Base-by-base conservation (phyloP, 2,113 vertebrate species). In the Phylloscopus whistleri region DNA sequence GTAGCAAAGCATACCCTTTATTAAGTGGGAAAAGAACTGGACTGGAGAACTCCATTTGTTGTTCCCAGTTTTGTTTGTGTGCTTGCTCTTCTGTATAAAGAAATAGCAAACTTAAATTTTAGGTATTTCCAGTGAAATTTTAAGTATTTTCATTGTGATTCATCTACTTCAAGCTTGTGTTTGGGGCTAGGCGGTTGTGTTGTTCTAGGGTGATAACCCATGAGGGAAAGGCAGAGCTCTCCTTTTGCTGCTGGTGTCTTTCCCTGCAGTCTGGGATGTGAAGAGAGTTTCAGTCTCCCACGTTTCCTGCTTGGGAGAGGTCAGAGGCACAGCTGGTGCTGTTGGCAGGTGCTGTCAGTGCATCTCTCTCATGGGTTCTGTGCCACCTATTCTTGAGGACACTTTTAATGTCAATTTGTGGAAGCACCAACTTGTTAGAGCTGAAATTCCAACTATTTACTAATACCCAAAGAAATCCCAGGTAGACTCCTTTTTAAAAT, bases 1-100 rank as follows among this genome's bases (percentile, higher is more conserved):
- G 90, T 80, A 58, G 93, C 93, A 90, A 94, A 92, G 85, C 90
- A 46, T 52, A 35, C 48, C 56, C 76, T 87, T 88, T 87, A 87
- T 64, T 56, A 85, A 94, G 59, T 41, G 72, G 85, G 79, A 43
- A 78, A 90, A 83, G 48, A 48, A 53, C 60, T 52, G 87, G 72
- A 49, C 48, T 39, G 60, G 52, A 81, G 80, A 89, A 16, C 72
- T 88, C 77, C 22, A 20, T 59, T 63, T 67, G 24, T 75, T 78
- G 35, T 60, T 93, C 37, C 72, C 12, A 2, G 56, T 35, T 80
- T 77, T 66, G 11, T 67, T 89, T 68, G 33, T 28, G 16, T n/a
- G 55, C 70, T 73, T 69, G 35, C 28, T 88, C 33, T 70, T 69
- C 63, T 59, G 17, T 7, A 17, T 11, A 62, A 85, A 53, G 69